A percentile compares a stretch with the other conserved stretches of the same genome.
Conservation (phyloP, 2,113 vertebrate species). For the Campylomormyrus tamandua region DNA sequence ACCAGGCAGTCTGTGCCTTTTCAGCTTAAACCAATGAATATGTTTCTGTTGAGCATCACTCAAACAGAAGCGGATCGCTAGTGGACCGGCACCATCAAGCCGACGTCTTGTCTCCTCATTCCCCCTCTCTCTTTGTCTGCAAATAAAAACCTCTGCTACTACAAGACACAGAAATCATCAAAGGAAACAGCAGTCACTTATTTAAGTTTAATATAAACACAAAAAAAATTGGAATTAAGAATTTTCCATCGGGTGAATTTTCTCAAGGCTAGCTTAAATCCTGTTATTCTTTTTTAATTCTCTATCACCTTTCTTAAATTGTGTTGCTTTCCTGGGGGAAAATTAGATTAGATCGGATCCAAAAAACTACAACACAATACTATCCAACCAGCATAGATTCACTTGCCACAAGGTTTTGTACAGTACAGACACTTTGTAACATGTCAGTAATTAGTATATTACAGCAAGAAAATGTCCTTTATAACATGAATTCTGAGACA, state of each 20-base stretch:
- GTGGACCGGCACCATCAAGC: neutral
- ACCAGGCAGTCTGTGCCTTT: neutral
- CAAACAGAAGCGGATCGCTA: neutral
- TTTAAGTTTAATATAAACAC: neutral
- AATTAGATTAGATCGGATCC: neutral
- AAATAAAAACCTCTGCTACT: neutral
- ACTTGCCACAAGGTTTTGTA: neutral
- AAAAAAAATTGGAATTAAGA: neutral
- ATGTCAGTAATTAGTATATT: conserved; percentile 2
- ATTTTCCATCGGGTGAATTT: neutral
- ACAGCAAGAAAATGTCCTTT: conserved; percentile 10
- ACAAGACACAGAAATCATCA: neutral
- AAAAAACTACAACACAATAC: too few relatives aligned
- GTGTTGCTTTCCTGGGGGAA: neutral
- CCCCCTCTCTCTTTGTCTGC: neutral
- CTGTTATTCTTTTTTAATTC: neutral
- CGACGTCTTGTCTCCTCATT: neutral
- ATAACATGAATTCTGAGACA: conserved; percentile 5
- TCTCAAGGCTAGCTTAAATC: neutral
- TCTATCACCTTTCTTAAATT: neutral
- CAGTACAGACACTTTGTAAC: neutral
- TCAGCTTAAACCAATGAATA: neutral
- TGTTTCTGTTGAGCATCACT: neutral
- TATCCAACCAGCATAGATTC: neutral
- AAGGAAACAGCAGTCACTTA: neutral